Conservation (phyloP, 2,113 vertebrate species). For the Micronycteris hirsuta region DNA sequence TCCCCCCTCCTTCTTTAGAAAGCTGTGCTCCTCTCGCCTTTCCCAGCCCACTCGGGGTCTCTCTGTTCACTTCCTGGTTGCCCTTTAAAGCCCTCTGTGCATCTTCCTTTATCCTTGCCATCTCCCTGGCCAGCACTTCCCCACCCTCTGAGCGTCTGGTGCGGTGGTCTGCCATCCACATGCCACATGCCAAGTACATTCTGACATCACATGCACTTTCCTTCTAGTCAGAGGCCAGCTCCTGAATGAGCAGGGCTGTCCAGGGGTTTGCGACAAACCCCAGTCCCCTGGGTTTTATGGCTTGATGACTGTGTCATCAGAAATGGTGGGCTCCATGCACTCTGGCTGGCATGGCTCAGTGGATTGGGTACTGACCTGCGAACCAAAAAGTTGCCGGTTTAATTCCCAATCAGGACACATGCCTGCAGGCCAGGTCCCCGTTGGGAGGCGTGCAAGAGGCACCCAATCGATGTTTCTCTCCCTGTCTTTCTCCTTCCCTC, state of each 20-base stretch:
- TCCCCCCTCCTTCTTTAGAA: background rate
- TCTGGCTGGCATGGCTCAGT: too few species aligned
- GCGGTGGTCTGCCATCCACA: rapidly evolving
- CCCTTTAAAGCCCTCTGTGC: background rate
- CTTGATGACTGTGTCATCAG: background rate
- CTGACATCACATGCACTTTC: background rate
- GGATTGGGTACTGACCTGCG: too few species aligned
- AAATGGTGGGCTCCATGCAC: background rate
- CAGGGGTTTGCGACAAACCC: background rate
- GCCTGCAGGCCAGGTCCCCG: too few species aligned
- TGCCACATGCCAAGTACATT: background rate
- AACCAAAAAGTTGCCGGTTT: too few species aligned
- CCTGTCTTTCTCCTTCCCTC: too few species aligned
- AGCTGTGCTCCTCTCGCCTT: background rate
- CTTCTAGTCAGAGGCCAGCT: background rate
- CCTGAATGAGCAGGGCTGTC: background rate
- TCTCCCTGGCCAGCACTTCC: background rate
- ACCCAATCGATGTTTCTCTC: too few species aligned
- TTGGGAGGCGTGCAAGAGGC: too few species aligned
- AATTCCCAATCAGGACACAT: too few species aligned
- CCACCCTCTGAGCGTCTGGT: background rate
- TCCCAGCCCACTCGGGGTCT: rapidly evolving
- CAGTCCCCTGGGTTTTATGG: too few species aligned
- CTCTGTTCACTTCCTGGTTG: background rate
- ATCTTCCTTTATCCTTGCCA: background rate